A percentile compares a stretch with the other conserved stretches of the same genome.
Conservation (phyloP, 2,888 invertebrate genomes). For the Orchestes rusci region DNA sequence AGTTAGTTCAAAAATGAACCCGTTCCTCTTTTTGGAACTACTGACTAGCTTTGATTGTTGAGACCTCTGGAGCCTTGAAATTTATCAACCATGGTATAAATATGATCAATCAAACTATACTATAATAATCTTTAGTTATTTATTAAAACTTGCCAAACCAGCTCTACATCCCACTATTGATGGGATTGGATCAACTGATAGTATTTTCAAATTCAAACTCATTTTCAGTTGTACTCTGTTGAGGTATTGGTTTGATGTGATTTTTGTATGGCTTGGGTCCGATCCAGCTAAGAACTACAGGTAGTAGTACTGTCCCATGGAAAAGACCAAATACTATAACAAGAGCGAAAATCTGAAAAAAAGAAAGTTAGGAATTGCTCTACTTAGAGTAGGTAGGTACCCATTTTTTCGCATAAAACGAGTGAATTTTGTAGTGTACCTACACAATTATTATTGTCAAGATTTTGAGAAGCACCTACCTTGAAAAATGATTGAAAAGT, state of each 20-base stretch:
- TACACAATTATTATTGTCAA: neutral
- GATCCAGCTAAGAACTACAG: conserved; percentile 64
- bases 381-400: too few species aligned
- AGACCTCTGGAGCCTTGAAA: too few species aligned
- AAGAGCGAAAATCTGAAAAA: conserved; percentile 65
- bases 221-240: conserved; percentile 21
- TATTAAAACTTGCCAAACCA: too few species aligned
- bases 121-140: too few species aligned
- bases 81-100: too few species aligned
- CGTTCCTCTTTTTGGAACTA: too few species aligned
- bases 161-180: too few species aligned
- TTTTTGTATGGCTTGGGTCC: conserved; percentile 53
- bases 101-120: too few species aligned
- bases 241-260: conserved; percentile 29
- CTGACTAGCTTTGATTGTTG: too few species aligned
- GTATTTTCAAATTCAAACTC: neutral
- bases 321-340: conserved; percentile 73
- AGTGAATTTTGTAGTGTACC: neutral
- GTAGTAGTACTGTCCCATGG: conserved; percentile 68
- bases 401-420: neutral
- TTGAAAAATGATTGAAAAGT: conserved; percentile 69
- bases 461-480: conserved; percentile 35
- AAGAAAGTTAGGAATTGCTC: too few species aligned
- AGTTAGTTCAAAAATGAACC: too few species aligned
- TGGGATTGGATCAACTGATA: too few species aligned